Conservation (phyloP, 2,888 invertebrate species). For the Notodonta dromedarius region DNA sequence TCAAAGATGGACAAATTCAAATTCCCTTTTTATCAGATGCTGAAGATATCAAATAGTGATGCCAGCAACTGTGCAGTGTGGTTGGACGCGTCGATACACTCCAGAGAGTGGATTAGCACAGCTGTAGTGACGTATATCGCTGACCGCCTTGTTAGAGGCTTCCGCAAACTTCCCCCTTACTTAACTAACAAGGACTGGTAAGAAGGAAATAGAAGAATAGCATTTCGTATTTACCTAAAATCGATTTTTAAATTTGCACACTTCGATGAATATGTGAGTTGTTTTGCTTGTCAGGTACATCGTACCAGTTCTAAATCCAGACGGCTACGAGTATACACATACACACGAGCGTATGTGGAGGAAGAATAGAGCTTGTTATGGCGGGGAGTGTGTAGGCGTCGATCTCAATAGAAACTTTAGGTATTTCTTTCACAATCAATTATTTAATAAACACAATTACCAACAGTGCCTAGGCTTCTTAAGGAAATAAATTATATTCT, state of each 20-base stretch:
- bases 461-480: too few relatives aligned
- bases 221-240: background rate
- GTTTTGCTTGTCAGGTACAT: constrained; percentile 82
- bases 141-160: constrained; percentile 88
- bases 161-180: constrained; percentile 84
- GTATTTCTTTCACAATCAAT: constrained; percentile 35
- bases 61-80: constrained; percentile 87
- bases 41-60: constrained; percentile 89
- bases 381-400: constrained; percentile 88
- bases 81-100: constrained; percentile 93
- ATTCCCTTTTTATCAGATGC: constrained; percentile 66
- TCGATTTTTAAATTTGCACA: too few relatives aligned
- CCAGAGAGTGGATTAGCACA: constrained; percentile 95
- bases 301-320: constrained; percentile 91
- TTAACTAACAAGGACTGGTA: constrained; percentile 94
- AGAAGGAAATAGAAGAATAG: background rate
- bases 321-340: constrained; percentile 96
- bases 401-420: constrained; percentile 96
- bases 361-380: constrained; percentile 87
- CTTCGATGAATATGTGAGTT: background rate
- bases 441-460: too few relatives aligned
- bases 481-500: constrained; percentile 4
- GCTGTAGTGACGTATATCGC: constrained; percentile 91
- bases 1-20: background rate
- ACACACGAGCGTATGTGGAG: constrained; percentile 93